Percentiles rank a stretch among this genome's conserved stretches.
Conservation (phyloP, 2,797 vertebrate genomes). For the Ceryle rudis region DNA sequence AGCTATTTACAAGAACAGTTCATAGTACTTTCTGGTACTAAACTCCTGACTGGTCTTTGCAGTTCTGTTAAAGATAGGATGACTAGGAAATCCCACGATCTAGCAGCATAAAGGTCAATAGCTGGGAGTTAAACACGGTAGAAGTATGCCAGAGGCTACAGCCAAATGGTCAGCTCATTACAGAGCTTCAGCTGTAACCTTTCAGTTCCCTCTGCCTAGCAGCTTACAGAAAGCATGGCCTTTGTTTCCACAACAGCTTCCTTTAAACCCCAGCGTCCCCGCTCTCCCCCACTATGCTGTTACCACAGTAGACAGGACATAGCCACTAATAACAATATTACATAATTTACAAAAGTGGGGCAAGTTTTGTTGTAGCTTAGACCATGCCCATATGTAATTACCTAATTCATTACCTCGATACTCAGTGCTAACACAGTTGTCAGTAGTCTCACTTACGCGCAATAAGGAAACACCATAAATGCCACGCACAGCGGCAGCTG, state of each 20-base stretch:
- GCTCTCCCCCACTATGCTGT: accelerated
- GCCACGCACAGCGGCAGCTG: background rate
- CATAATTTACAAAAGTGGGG: background rate
- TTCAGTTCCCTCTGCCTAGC: background rate
- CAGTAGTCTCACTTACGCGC: background rate
- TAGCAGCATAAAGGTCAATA: conserved; percentile 19
- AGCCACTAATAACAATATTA: background rate
- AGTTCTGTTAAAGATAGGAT: background rate
- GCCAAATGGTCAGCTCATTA: background rate
- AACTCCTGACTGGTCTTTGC: background rate
- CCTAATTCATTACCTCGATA: background rate
- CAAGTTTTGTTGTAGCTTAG: background rate
- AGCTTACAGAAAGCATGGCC: background rate
- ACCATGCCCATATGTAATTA: background rate
- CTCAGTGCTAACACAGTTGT: background rate
- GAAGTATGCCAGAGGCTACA: background rate
- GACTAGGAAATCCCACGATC: background rate
- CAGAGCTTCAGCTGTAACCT: background rate
- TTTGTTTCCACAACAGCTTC: background rate
- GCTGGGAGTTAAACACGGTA: background rate
- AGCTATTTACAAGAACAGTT: background rate
- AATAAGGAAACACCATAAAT: background rate
- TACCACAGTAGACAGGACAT: background rate
- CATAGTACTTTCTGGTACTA: background rate
- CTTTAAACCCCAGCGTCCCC: background rate